Conservation (phyloP, 2,113 vertebrate genomes). For the Hyaena hyaena region DNA sequence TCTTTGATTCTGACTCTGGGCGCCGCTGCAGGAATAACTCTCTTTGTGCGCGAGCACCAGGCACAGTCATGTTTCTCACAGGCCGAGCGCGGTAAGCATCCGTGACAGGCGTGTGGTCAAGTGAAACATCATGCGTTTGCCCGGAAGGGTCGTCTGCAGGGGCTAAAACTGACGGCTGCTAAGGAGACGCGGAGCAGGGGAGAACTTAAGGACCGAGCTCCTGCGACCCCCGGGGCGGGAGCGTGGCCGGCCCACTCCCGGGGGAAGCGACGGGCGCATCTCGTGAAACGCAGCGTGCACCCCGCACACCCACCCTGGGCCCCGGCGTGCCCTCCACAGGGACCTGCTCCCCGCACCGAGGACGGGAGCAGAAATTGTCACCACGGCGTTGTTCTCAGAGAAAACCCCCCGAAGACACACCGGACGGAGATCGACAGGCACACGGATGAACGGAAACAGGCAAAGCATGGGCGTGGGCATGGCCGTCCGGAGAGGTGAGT, state of each 20-base stretch:
- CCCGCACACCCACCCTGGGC: accelerated
- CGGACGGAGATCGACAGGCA: accelerated
- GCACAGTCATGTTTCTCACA: accelerated
- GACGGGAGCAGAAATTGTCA: accelerated
- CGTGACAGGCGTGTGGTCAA: neutral
- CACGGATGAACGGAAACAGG: accelerated
- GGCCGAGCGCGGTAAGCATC: neutral
- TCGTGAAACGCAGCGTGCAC: accelerated
- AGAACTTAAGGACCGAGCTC: neutral
- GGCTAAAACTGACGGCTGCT: too few relatives aligned
- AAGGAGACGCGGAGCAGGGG: neutral
- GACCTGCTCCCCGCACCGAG: neutral
- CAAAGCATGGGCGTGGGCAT: accelerated
- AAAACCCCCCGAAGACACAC: neutral
- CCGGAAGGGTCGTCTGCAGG: accelerated
- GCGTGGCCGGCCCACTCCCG: accelerated
- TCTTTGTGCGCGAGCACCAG: neutral
- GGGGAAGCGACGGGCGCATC: accelerated
- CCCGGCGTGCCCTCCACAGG: neutral
- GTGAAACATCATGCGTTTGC: too few relatives aligned
- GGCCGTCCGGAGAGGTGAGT: accelerated
- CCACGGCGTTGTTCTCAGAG: accelerated
- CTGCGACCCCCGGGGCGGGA: accelerated
- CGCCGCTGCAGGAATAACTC: neutral
- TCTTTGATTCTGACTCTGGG: neutral